phyloP scores from a whole-genome alignment of 2,113 vertebrate genomes.

The Thermophis baileyi region DNA sequence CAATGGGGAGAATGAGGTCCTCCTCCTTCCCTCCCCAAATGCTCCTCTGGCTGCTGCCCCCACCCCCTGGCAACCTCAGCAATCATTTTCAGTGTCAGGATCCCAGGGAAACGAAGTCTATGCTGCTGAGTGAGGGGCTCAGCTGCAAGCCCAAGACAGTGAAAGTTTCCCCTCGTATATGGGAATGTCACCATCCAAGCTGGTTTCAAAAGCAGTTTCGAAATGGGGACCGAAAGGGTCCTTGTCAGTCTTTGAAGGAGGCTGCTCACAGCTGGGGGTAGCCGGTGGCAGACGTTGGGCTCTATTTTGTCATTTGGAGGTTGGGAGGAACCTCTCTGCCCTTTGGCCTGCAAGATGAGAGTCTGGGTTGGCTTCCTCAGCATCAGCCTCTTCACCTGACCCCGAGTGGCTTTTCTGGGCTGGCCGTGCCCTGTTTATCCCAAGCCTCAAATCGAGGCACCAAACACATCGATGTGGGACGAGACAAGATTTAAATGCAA shows the following conservation, averaged over 20 bases:
- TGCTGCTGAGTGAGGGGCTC: too few relatives aligned
- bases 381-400: neutral
- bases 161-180: neutral
- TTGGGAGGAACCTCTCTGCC: neutral
- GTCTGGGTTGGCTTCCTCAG: fast-evolving
- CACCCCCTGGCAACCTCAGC: too few relatives aligned
- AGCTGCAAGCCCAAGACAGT: neutral
- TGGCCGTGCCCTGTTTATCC: neutral
- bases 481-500: neutral
- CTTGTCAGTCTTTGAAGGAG: neutral
- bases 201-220: neutral
- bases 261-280: neutral
- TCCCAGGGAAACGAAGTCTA: neutral
- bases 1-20: neutral
- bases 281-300: neutral
- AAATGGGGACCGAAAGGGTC: neutral
- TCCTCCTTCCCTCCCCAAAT: neutral
- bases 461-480: neutral
- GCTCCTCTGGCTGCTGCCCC: neutral
- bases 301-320: neutral
- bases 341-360: neutral
- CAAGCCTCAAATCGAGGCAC: too few relatives aligned
- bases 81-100: neutral
- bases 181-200: neutral
- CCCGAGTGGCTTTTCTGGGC: neutral